phyloP scores from a whole-genome alignment of 2,797 vertebrate species.

The Anguilla marmorata region DNA sequence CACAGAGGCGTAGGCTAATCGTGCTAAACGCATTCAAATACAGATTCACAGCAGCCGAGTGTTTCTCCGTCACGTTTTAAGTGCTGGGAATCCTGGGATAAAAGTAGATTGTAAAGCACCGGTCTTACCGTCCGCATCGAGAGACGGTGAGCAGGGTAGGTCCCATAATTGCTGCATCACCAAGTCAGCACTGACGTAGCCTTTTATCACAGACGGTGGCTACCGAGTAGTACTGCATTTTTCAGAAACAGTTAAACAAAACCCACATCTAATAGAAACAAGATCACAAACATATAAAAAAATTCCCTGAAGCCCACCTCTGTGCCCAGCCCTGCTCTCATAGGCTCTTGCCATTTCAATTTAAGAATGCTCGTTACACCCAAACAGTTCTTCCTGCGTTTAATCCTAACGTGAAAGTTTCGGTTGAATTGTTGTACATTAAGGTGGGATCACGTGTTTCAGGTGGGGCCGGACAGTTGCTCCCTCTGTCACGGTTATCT shows the following conservation, averaged over 20 bases:
- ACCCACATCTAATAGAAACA: background rate
- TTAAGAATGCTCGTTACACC: background rate
- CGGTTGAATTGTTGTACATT: background rate
- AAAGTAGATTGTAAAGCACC: background rate
- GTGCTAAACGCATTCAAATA: background rate
- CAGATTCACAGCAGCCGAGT: background rate
- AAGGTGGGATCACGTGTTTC: background rate
- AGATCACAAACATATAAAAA: background rate
- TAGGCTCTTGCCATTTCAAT: background rate
- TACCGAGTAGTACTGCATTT: background rate
- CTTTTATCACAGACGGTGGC: background rate
- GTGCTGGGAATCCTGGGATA: background rate
- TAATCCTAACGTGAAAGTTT: background rate
- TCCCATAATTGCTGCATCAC: background rate
- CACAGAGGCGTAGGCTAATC: background rate
- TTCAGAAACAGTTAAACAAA: background rate
- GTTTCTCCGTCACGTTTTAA: background rate
- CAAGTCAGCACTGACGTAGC: background rate
- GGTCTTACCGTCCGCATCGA: background rate
- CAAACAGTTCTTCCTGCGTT: background rate
- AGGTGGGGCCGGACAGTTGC: background rate
- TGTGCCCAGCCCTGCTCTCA: background rate
- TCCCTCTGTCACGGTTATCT: background rate
- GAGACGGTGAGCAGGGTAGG: background rate
- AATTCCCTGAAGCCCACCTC: too few species aligned